Conservation (phyloP, 2,113 vertebrate species). For the Lontra canadensis region DNA sequence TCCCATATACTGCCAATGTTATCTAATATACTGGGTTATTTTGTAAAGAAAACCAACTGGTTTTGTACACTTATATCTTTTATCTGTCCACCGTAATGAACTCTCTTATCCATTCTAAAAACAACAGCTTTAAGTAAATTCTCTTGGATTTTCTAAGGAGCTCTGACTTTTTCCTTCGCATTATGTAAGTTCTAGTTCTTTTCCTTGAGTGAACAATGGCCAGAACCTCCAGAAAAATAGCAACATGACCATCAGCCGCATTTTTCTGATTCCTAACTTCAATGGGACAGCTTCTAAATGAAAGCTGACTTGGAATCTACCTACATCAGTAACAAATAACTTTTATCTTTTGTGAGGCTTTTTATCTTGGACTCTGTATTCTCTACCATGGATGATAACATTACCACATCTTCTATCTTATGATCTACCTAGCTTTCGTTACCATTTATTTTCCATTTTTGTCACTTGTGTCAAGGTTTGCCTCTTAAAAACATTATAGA, state of each 20-base stretch:
- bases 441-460: not conserved
- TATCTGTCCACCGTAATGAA: not conserved
- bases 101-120: not conserved
- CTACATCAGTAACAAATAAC: not conserved
- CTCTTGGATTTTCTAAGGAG: not conserved
- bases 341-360: not conserved
- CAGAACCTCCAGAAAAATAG: not conserved
- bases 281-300: not conserved
- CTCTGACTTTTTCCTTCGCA: not conserved
- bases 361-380: not conserved
- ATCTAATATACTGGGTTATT: not conserved
- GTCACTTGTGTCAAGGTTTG: not conserved
- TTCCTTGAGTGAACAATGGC: not conserved
- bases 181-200: not conserved
- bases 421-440: not conserved
- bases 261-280: not conserved
- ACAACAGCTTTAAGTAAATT: not conserved
- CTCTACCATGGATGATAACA: too few species aligned
- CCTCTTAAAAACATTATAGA: not conserved
- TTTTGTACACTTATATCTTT: not conserved
- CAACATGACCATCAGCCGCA: not conserved
- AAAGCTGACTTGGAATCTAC: not conserved
- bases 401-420: not conserved
- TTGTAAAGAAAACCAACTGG: not conserved
- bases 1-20: not conserved